Evolutionary conservation across 2,797 vertebrate genomes (phyloP).

Genomic region (Paedocypris micromegethes): DNA sequence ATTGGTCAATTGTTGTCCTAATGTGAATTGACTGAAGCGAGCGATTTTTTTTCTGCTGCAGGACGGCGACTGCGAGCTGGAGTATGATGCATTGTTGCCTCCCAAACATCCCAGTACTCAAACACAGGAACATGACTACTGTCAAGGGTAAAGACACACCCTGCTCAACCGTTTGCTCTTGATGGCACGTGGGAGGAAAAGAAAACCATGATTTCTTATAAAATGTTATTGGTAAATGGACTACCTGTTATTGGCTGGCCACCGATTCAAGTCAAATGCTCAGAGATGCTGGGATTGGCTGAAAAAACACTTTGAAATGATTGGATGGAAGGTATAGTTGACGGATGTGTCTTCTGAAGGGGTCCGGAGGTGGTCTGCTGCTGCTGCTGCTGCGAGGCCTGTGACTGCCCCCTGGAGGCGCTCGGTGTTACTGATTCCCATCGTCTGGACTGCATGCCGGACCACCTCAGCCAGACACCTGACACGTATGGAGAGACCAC

Average conservation of each 20-base stretch:
- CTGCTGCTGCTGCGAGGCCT: conserved; percentile 60
- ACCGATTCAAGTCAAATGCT: too few relatives aligned
- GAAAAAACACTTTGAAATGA: too few relatives aligned
- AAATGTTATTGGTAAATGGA: too few relatives aligned
- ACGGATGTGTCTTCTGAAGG: conserved; percentile 52
- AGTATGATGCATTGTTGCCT: conserved; percentile 69
- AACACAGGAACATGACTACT: conserved; percentile 64
- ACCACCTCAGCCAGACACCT: conserved; percentile 48
- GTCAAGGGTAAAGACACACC: conserved; percentile 65
- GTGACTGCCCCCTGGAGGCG: conserved; percentile 73
- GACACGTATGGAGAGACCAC: conserved; percentile 53
- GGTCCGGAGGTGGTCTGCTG: background rate
- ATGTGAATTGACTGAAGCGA: too few relatives aligned
- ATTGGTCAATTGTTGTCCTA: too few relatives aligned
- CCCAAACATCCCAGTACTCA: conserved; percentile 67
- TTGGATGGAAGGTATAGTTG: too few relatives aligned
- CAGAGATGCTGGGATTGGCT: too few relatives aligned
- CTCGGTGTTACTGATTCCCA: conserved; percentile 60
- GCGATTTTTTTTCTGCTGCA: conserved; percentile 56
- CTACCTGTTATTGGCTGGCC: too few relatives aligned
- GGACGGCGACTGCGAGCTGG: conserved; percentile 70
- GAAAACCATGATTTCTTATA: too few relatives aligned
- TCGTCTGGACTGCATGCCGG: conserved; percentile 51
- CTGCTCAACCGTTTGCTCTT: background rate
- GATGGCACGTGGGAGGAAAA: too few relatives aligned